Evolutionary conservation across 2,888 invertebrate species (phyloP).

Genomic region (Pelosia muscerda): DNA sequence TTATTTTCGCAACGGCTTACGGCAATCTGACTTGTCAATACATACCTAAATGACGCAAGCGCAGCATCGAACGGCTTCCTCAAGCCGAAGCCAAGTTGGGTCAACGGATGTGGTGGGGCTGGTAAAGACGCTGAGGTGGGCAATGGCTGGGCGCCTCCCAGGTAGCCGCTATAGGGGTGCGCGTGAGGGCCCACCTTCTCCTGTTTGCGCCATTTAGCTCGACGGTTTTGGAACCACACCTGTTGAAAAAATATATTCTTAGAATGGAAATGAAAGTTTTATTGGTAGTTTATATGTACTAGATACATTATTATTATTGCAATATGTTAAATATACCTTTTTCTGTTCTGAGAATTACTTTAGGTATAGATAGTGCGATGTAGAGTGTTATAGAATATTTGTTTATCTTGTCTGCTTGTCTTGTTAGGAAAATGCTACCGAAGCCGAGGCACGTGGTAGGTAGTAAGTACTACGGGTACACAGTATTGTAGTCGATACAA

Average conservation of each 20-base stretch:
- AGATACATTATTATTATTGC: no score
- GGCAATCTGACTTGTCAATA: not conserved
- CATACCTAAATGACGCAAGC: conserved; percentile 91
- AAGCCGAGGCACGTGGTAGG: no score
- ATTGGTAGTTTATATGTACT: not conserved
- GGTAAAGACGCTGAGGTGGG: conserved; percentile 90
- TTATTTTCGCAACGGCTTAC: conserved; percentile 5
- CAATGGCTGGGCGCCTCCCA: conserved; percentile 88
- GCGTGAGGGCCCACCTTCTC: conserved; percentile 97
- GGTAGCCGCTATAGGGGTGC: conserved; percentile 95
- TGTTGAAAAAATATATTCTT: conserved; percentile 71
- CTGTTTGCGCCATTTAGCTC: conserved; percentile 97
- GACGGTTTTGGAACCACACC: conserved; percentile 98
- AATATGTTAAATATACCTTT: no score
- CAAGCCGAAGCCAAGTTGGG: conserved; percentile 91
- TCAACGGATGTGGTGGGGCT: conserved; percentile 90
- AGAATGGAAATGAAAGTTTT: not conserved
- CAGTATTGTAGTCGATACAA: no score
- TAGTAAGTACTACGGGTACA: no score
- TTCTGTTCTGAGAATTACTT: no score
- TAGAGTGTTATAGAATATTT: no score
- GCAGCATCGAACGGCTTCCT: conserved; percentile 91
- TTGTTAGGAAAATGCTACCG: no score
- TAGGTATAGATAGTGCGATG: no score
- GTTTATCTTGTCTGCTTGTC: no score